phyloP scores from a whole-genome alignment of 2,888 invertebrate species.

The Heliconius erato region DNA sequence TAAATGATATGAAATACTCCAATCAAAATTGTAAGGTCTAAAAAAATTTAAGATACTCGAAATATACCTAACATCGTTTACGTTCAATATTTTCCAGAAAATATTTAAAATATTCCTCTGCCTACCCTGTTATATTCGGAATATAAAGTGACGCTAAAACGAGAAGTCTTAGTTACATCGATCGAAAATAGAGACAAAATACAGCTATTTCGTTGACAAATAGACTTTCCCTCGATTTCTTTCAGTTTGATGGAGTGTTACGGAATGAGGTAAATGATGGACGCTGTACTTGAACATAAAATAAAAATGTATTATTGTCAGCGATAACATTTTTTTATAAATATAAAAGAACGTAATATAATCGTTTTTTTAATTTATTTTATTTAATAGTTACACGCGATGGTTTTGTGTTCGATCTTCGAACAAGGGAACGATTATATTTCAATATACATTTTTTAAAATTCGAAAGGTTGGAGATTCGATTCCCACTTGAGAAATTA shows the following conservation, averaged over 20 bases:
- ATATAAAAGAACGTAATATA: not conserved
- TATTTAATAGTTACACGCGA: not conserved
- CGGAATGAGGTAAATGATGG: slow-evolving; percentile 25
- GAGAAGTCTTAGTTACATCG: slow-evolving; percentile 13
- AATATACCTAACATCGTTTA: not conserved
- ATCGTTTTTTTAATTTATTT: no score
- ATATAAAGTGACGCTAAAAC: not conserved
- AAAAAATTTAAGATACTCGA: no score
- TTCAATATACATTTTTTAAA: no score
- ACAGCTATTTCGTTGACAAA: slow-evolving; percentile 39
- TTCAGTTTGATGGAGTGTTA: slow-evolving; percentile 39
- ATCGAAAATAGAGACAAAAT: slow-evolving; percentile 38
- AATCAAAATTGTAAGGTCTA: no score
- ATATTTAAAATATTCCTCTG: not conserved
- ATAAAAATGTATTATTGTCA: not conserved
- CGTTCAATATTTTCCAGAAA: not conserved
- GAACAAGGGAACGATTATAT: no score
- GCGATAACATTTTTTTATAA: not conserved
- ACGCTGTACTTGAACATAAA: slow-evolving; percentile 2
- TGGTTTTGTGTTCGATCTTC: not conserved
- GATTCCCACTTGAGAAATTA: no score
- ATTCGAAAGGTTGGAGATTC: no score
- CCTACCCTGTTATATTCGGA: not conserved
- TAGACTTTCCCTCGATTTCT: slow-evolving; percentile 38
- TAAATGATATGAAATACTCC: no score